Percentiles rank a stretch among this genome's conserved stretches.
These are phyloP conservation scores for Xerus inauris DNA, from an alignment of 2,113 vertebrate species.

Conservation along the genomic window DNA sequence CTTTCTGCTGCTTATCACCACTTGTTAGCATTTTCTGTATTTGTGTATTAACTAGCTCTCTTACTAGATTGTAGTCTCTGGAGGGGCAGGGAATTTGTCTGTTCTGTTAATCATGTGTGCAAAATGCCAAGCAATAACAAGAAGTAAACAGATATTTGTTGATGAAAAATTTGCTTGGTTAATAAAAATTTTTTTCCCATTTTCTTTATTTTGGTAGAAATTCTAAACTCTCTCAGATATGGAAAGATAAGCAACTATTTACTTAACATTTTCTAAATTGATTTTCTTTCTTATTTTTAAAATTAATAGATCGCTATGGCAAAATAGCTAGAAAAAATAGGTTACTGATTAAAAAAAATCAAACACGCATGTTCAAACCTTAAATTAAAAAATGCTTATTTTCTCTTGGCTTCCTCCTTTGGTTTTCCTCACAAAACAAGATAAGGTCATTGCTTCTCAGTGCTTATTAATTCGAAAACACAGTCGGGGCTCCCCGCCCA, in stretches of 20 bases:
- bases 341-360: not conserved
- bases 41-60: not conserved
- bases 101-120: not conserved
- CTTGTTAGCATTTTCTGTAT: not conserved
- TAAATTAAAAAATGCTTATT: not conserved
- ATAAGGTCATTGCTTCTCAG: not conserved
- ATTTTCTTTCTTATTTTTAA: constrained; percentile 11
- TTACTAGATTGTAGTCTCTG: not conserved
- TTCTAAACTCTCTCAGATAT: not conserved
- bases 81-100: not conserved
- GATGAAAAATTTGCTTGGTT: not conserved
- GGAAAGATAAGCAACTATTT: not conserved
- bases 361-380: not conserved
- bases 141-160: not conserved
- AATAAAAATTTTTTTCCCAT: not conserved
- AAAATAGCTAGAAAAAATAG: not conserved
- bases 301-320: not conserved
- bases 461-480: constrained; percentile 18
- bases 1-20: not conserved
- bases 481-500: no score
- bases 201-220: not conserved
- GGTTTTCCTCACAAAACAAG: not conserved
- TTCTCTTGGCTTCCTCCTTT: not conserved
- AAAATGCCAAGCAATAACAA: not conserved
- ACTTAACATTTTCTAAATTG: constrained; percentile 9